Evolutionary conservation across 64 coral and sea anemone species (phyloP).

Genomic region (Pocillopora verrucosa): DNA sequence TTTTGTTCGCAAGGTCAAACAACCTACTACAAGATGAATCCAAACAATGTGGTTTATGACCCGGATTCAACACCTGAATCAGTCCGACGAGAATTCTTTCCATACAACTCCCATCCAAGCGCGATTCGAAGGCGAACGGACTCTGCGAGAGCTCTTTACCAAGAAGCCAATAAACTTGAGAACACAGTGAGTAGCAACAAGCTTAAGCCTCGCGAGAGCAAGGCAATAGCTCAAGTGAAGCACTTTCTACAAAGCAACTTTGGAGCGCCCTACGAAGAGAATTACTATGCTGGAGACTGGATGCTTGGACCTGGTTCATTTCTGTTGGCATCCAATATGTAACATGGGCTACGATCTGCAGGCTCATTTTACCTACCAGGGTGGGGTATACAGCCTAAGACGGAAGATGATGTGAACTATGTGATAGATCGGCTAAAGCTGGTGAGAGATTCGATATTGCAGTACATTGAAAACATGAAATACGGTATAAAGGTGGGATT

Average conservation of each 20-base stretch:
- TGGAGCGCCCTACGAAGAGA: slow-evolving; percentile 28
- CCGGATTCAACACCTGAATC: slow-evolving; percentile 21
- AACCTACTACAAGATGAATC: slow-evolving; percentile 19
- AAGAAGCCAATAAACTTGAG: slow-evolving; percentile 17
- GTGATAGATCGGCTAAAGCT: slow-evolving; percentile 73
- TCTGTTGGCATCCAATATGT: slow-evolving; percentile 67
- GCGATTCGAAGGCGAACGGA: slow-evolving; percentile 16
- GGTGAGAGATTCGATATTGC: slow-evolving; percentile 56
- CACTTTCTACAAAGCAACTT: slow-evolving; percentile 24
- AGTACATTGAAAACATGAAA: slow-evolving; percentile 85
- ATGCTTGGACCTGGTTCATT: slow-evolving; percentile 45
- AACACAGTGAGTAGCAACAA: slow-evolving; percentile 8
- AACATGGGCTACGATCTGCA: slow-evolving; percentile 61
- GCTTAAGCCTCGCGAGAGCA: slow-evolving; percentile 24
- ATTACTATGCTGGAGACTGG: slow-evolving; percentile 58
- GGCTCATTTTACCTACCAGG: slow-evolving; percentile 64
- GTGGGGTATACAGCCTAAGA: slow-evolving; percentile 72
- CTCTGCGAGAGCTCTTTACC: not conserved
- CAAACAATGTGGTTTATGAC: slow-evolving; percentile 26
- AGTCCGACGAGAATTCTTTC: not conserved
- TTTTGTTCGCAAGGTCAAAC: slow-evolving; percentile 10
- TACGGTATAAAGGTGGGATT: slow-evolving; percentile 81
- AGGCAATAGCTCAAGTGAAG: slow-evolving; percentile 23
- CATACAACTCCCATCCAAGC: slow-evolving; percentile 16
- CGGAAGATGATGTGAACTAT: slow-evolving; percentile 65